phyloP scores from a whole-genome alignment of 1,140 invertebrate species.

The Drosophila chauvacae region DNA sequence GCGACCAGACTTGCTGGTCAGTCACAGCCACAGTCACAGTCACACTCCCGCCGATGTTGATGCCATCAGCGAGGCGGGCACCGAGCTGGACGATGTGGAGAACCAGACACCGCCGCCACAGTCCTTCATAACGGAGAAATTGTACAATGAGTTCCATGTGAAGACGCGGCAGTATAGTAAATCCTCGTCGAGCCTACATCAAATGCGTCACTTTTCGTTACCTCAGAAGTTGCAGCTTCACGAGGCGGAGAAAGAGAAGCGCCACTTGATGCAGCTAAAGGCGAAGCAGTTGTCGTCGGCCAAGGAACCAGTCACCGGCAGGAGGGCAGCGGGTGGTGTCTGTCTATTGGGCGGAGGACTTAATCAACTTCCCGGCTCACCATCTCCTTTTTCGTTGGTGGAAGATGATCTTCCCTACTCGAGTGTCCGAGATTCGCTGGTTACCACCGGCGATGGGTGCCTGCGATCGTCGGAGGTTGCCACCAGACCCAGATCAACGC shows the following conservation, averaged over 20 bases:
- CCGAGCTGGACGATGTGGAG: slow-evolving; percentile 76
- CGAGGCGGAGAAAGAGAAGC: slow-evolving; percentile 67
- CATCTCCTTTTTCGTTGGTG: slow-evolving; percentile 59
- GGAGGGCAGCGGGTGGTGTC: slow-evolving; percentile 77
- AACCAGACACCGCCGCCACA: slow-evolving; percentile 84
- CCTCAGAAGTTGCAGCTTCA: slow-evolving; percentile 80
- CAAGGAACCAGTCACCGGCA: slow-evolving; percentile 67
- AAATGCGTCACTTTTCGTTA: slow-evolving; percentile 79
- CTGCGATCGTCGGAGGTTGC: slow-evolving; percentile 26
- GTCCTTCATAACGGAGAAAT: slow-evolving; percentile 87
- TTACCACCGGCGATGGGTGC: slow-evolving; percentile 61
- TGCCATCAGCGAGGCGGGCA: slow-evolving; percentile 77
- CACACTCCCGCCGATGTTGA: slow-evolving; percentile 41
- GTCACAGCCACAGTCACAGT: slow-evolving; percentile 34
- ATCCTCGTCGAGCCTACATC: slow-evolving; percentile 87
- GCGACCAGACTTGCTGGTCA: slow-evolving; percentile 72
- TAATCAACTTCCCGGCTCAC: slow-evolving; percentile 30
- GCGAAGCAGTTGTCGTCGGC: slow-evolving; percentile 49
- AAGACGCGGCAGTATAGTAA: slow-evolving; percentile 87
- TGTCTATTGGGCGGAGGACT: slow-evolving; percentile 62
- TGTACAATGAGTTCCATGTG: slow-evolving; percentile 87
- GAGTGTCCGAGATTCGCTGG: slow-evolving; percentile 79
- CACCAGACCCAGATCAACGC: not conserved
- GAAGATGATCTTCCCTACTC: slow-evolving; percentile 82
- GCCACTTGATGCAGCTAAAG: slow-evolving; percentile 57